phyloP scores from a whole-genome alignment of 2,797 vertebrate genomes.

The Pseudochirops cupreus region DNA sequence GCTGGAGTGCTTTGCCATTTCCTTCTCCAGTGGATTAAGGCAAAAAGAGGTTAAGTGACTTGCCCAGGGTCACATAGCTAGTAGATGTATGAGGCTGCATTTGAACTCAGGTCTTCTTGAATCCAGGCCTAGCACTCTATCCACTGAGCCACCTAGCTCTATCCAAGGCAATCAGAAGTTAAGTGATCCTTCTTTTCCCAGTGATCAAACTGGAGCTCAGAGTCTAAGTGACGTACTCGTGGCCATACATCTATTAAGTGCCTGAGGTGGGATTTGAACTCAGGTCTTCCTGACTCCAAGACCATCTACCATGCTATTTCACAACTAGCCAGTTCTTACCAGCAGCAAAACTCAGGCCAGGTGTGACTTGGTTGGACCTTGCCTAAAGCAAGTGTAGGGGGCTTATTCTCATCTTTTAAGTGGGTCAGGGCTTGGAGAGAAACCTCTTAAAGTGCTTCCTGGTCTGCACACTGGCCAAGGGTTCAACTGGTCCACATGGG shows the following conservation, averaged over 20 bases:
- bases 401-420: constrained; percentile 25
- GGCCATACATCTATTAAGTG: not conserved
- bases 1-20: not conserved
- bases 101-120: not conserved
- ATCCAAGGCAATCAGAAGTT: not conserved
- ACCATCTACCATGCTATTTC: constrained; percentile 33
- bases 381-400: constrained; percentile 18
- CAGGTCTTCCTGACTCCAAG: not conserved
- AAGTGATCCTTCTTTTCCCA: not conserved
- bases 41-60: no score
- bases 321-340: constrained; percentile 24
- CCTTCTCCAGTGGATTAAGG: not conserved
- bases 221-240: not conserved
- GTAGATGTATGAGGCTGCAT: not conserved
- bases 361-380: constrained; percentile 40
- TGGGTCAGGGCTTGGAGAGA: constrained; percentile 12
- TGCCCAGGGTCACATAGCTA: not conserved
- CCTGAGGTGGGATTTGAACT: not conserved
- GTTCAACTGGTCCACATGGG: constrained; percentile 1
- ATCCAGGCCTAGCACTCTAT: no score
- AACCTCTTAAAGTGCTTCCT: constrained; percentile 36
- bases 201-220: not conserved
- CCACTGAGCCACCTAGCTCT: no score
- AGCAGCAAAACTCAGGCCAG: not conserved
- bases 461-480: not conserved